Conservation (phyloP, 1,140 invertebrate species). For the Globodera rostochiensis region DNA sequence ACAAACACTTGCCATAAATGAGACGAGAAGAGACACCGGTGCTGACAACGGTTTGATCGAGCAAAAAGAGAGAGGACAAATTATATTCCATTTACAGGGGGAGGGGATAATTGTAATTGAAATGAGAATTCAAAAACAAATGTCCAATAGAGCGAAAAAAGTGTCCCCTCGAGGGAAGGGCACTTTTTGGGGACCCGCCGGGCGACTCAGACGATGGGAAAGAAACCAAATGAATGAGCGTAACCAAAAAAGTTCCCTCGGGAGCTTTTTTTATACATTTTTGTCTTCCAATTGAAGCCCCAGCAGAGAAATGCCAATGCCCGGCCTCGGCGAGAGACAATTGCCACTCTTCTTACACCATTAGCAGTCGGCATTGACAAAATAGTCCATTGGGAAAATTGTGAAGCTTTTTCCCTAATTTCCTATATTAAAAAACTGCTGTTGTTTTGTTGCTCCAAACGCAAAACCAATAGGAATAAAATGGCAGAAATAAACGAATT, state of each 20-base stretch:
- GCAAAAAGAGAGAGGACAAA: neutral
- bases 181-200: neutral
- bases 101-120: neutral
- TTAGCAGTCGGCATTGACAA: neutral
- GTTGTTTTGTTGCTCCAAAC: no score
- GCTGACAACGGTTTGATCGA: neutral
- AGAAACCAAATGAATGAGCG: neutral
- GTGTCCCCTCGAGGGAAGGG: neutral
- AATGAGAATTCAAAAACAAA: neutral
- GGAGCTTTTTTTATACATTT: neutral
- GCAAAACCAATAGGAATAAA: no score
- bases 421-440: no score
- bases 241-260: neutral
- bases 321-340: neutral
- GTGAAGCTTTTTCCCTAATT: no score
- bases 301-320: neutral
- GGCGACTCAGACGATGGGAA: neutral
- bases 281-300: neutral
- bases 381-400: neutral
- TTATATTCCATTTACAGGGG: neutral
- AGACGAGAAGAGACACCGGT: conserved; percentile 19
- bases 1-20: conserved; percentile 5
- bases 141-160: neutral
- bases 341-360: neutral
- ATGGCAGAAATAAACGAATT: no score